Conservation (phyloP, 2,113 vertebrate genomes). For the Sapayoa aenigma region DNA sequence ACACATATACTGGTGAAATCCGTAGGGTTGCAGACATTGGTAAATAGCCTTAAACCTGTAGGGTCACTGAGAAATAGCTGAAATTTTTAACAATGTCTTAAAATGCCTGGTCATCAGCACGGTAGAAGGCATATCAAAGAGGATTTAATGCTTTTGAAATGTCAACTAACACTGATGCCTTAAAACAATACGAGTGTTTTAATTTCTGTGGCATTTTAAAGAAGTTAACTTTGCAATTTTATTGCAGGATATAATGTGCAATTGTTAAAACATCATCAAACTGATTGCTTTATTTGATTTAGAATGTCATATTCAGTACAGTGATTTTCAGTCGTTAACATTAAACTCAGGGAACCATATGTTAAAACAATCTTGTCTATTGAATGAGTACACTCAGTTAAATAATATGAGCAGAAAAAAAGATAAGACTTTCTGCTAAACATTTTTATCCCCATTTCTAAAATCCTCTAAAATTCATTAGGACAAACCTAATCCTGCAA, state of each 20-base stretch:
- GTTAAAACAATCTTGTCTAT: conserved; percentile 65
- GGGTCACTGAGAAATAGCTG: not conserved
- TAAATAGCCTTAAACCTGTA: not conserved
- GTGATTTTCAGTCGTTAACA: conserved; percentile 67
- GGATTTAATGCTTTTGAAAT: conserved; percentile 27
- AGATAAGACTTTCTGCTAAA: conserved; percentile 34
- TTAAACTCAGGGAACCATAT: conserved; percentile 66
- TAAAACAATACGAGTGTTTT: conserved; percentile 43
- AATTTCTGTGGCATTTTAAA: conserved; percentile 62
- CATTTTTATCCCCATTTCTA: conserved; percentile 48
- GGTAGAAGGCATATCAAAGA: not conserved
- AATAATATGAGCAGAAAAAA: conserved; percentile 45
- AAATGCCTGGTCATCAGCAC: not conserved
- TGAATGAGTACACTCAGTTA: conserved; percentile 43
- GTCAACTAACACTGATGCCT: conserved; percentile 16
- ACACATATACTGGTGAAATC: not conserved
- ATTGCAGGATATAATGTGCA: conserved; percentile 46
- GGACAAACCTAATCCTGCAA: conserved; percentile 54
- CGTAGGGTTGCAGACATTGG: not conserved
- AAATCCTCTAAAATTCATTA: conserved; percentile 63
- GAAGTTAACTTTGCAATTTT: conserved; percentile 59
- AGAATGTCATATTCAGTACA: conserved; percentile 67
- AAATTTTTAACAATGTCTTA: not conserved
- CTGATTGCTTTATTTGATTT: conserved; percentile 72
- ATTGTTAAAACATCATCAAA: conserved; percentile 71